phyloP scores from a whole-genome alignment of 2,113 vertebrate species.

The Noctilio leporinus region DNA sequence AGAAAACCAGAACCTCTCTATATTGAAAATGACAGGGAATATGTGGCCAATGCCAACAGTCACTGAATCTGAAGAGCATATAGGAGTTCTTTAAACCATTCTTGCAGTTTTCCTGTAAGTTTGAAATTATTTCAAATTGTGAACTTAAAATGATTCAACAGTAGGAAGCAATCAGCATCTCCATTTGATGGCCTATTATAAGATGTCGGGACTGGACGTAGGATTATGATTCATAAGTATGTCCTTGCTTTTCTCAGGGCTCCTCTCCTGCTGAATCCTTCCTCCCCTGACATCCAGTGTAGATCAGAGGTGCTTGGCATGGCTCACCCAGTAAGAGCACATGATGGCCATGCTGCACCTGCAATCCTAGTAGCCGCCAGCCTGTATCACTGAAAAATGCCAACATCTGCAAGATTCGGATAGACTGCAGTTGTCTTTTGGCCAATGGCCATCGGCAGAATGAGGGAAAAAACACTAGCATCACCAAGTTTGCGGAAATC shows the following conservation, averaged over 20 bases:
- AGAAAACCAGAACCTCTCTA: neutral
- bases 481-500: neutral
- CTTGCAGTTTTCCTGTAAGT: neutral
- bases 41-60: neutral
- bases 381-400: accelerated
- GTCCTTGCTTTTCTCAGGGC: neutral
- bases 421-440: neutral
- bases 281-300: accelerated
- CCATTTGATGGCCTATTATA: neutral
- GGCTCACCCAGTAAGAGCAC: accelerated
- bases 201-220: neutral
- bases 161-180: neutral
- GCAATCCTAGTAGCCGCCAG: neutral
- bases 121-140: neutral
- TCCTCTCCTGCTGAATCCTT: neutral
- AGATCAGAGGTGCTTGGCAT: neutral
- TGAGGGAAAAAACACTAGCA: neutral
- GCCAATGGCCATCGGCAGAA: neutral
- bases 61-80: neutral
- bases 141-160: neutral
- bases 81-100: neutral
- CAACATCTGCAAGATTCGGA: neutral
- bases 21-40: neutral
- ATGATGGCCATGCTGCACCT: neutral
- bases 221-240: neutral